Evolutionary conservation across 2,113 vertebrate genomes (phyloP).

Genomic region (Ondatra zibethicus): DNA sequence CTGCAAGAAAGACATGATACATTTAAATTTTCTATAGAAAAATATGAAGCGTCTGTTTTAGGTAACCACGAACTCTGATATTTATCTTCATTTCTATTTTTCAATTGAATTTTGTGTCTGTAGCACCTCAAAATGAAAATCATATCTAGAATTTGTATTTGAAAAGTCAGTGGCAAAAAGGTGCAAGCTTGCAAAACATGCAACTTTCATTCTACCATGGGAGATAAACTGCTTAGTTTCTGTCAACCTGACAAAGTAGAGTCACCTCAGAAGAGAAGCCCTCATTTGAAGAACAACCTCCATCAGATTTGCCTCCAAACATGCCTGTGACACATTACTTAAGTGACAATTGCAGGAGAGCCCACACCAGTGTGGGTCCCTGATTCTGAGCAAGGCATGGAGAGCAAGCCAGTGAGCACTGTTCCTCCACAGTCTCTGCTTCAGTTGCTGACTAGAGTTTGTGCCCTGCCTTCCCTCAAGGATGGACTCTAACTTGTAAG

Average conservation of each 20-base stretch:
- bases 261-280: not conserved
- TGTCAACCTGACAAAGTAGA: not conserved
- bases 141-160: not conserved
- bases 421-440: not conserved
- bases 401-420: not conserved
- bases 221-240: not conserved
- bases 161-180: slow-evolving; percentile 13
- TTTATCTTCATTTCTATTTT: slow-evolving; percentile 42
- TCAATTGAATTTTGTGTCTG: not conserved
- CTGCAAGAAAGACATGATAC: not conserved
- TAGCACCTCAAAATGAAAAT: not conserved
- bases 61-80: not conserved
- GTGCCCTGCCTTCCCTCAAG: not conserved
- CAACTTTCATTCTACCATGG: not conserved
- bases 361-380: not conserved
- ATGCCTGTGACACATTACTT: too few species aligned
- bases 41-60: not conserved
- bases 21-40: slow-evolving; percentile 6
- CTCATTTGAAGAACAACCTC: not conserved
- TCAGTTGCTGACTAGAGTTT: not conserved
- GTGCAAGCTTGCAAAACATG: not conserved
- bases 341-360: not conserved
- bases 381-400: not conserved
- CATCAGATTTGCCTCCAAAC: not conserved
- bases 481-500: not conserved